These are phyloP conservation scores for Ennomos quercinarius DNA, from an alignment of 2,888 invertebrate species.

Conservation along the genomic window DNA sequence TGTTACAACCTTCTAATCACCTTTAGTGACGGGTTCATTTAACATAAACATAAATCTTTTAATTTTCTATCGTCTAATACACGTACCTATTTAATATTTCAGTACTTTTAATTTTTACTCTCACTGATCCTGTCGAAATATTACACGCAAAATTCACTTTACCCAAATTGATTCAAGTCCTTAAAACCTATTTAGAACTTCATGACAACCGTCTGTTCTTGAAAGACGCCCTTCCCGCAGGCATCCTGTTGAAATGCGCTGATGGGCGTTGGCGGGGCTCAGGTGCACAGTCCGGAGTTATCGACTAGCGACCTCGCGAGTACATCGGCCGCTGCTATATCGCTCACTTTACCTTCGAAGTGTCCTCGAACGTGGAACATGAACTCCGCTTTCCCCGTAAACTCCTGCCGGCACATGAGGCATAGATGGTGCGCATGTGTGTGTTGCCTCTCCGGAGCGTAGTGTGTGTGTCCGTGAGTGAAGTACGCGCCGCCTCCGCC, in stretches of 20 bases:
- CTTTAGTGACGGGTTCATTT: no score
- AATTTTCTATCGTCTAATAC: neutral
- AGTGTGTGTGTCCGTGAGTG: slow-evolving; percentile 79
- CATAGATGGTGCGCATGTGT: slow-evolving; percentile 85
- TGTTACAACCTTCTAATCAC: no score
- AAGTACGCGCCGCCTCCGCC: slow-evolving; percentile 71
- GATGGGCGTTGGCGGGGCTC: slow-evolving; percentile 76
- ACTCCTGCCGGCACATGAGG: slow-evolving; percentile 88
- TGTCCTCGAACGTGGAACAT: slow-evolving; percentile 89
- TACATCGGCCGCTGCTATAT: slow-evolving; percentile 82
- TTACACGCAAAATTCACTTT: slow-evolving; percentile 21
- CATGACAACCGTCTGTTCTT: slow-evolving; percentile 79
- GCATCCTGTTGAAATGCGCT: slow-evolving; percentile 70
- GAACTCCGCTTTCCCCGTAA: slow-evolving; percentile 88
- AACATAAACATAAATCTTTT: neutral
- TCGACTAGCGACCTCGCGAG: slow-evolving; percentile 82
- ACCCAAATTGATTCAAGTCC: slow-evolving; percentile 29
- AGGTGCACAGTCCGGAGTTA: slow-evolving; percentile 84
- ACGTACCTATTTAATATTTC: no score
- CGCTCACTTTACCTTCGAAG: slow-evolving; percentile 85
- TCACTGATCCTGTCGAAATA: slow-evolving; percentile 10
- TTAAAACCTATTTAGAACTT: slow-evolving; percentile 64
- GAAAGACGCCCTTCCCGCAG: slow-evolving; percentile 73
- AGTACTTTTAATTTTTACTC: slow-evolving; percentile 2
- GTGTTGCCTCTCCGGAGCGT: slow-evolving; percentile 77